Conservation (phyloP, 2,888 invertebrate species). For the Syrphus vitripennis region DNA sequence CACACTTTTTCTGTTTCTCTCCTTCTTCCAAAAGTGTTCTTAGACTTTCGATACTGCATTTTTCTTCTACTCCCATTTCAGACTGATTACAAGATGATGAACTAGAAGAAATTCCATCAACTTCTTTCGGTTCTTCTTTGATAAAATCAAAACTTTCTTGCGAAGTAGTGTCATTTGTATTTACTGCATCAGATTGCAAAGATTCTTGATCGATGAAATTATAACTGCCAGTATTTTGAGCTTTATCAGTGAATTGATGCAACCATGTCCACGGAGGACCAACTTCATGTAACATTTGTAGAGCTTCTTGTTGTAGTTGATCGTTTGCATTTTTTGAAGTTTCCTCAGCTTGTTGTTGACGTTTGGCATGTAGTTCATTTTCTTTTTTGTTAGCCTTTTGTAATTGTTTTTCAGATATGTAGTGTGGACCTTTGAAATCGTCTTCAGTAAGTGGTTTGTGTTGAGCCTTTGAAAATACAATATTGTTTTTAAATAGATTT, state of each 20-base stretch:
- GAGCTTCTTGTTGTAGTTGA: conserved; percentile 50
- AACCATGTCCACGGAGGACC: conserved; percentile 75
- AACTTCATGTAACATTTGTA: conserved; percentile 70
- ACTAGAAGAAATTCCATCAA: not conserved
- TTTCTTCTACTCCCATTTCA: not conserved
- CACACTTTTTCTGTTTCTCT: conserved; percentile 3
- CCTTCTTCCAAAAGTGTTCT: not conserved
- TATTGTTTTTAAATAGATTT: not conserved
- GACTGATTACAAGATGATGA: not conserved
- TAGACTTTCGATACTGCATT: not conserved
- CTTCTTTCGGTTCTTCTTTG: conserved; percentile 43
- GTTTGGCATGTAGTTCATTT: conserved; percentile 18
- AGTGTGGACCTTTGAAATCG: conserved; percentile 64
- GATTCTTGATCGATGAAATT: conserved; percentile 73
- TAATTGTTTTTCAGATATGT: conserved; percentile 52
- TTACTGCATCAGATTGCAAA: conserved; percentile 63
- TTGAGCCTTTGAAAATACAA: not conserved
- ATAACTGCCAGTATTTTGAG: conserved; percentile 69
- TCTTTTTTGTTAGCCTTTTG: conserved; percentile 50
- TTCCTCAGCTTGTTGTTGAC: conserved; percentile 33
- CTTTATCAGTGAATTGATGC: conserved; percentile 72
- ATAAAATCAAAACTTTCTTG: conserved; percentile 67
- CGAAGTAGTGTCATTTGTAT: conserved; percentile 44
- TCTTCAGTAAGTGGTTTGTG: conserved; percentile 14
- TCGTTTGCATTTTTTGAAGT: conserved; percentile 29